phyloP scores from a whole-genome alignment of 2,113 vertebrate genomes.

The Anoura caudifer region DNA sequence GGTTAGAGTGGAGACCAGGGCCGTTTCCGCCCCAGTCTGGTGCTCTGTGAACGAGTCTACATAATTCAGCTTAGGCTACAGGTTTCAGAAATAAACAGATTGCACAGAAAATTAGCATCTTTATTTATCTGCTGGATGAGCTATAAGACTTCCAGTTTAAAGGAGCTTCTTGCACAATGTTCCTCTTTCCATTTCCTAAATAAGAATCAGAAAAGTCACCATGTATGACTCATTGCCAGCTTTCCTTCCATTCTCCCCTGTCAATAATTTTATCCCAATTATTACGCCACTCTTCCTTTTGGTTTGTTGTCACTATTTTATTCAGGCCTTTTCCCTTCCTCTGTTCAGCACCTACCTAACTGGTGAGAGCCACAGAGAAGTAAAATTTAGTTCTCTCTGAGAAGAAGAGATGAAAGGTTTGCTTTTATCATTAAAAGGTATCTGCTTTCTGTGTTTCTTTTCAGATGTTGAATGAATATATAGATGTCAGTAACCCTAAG shows the following conservation, averaged over 20 bases:
- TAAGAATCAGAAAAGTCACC: not conserved
- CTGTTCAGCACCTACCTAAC: conserved; percentile 72
- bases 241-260: not conserved
- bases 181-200: not conserved
- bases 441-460: conserved; percentile 28
- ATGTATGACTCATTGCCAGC: not conserved
- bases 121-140: not conserved
- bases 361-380: conserved; percentile 75
- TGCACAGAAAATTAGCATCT: not conserved
- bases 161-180: not conserved
- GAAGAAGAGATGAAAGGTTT: conserved; percentile 71
- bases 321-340: conserved; percentile 70
- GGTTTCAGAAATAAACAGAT: not conserved
- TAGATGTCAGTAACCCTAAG: not conserved
- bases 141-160: not conserved
- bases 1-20: not conserved
- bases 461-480: not conserved
- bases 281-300: not conserved
- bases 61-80: not conserved
- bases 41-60: not conserved
- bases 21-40: not conserved
- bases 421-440: conserved; percentile 72
- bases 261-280: not conserved
- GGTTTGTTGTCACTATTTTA: not conserved
- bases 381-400: conserved; percentile 68